phyloP scores from a whole-genome alignment of 2,113 vertebrate genomes.

The Gallinago undulata region DNA sequence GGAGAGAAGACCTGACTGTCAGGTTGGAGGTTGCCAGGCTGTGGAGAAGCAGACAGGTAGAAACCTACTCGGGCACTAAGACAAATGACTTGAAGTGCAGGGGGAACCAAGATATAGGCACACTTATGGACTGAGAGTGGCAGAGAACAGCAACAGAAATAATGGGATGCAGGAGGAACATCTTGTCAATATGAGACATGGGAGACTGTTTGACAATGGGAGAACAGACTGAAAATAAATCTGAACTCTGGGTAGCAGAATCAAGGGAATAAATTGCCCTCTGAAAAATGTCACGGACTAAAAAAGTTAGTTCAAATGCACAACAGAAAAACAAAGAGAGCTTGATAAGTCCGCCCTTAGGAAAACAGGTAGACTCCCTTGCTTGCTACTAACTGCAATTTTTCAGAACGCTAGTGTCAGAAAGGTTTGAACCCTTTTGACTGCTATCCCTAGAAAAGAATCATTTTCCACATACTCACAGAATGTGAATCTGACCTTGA shows the following conservation, averaged over 20 bases:
- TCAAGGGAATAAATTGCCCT: background rate
- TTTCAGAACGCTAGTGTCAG: background rate
- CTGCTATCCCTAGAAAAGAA: background rate
- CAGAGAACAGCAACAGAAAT: background rate
- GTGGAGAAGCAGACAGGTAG: background rate
- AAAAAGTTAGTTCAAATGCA: background rate
- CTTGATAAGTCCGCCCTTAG: background rate
- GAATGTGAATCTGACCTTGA: background rate
- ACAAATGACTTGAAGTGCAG: background rate
- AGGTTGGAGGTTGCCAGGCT: background rate
- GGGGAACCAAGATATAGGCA: background rate
- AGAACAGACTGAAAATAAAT: background rate
- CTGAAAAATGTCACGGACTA: background rate
- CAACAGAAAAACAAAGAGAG: background rate
- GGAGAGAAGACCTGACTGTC: background rate
- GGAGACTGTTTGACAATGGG: background rate
- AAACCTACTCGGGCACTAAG: background rate
- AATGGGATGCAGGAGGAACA: background rate
- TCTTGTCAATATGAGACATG: background rate
- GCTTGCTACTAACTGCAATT: background rate
- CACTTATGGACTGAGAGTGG: background rate
- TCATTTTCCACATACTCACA: background rate
- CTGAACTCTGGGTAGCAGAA: background rate
- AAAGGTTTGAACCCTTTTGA: background rate
- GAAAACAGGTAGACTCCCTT: background rate